Evolutionary conservation across 1,140 invertebrate species (phyloP).

Genomic region (Mycetomoellerius zeteki): DNA sequence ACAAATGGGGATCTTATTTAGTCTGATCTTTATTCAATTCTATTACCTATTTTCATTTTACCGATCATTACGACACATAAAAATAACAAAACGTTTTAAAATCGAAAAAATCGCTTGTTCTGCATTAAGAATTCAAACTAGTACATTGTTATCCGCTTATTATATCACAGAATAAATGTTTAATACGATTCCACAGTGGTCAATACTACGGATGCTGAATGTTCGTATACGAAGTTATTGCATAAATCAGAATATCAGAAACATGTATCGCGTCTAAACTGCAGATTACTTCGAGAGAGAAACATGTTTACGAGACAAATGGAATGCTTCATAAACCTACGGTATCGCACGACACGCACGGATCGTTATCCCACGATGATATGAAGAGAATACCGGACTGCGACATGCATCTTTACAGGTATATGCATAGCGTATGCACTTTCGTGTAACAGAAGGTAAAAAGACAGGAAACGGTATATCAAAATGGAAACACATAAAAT

Average conservation of each 20-base stretch:
- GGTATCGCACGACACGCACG: slow-evolving; percentile 21
- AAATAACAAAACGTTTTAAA: not conserved
- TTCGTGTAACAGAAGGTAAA: slow-evolving; percentile 4
- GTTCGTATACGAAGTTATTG: slow-evolving; percentile 9
- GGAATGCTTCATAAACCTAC: slow-evolving; percentile 42
- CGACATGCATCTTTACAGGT: slow-evolving; percentile 21
- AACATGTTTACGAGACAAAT: slow-evolving; percentile 24
- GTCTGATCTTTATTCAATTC: not conserved
- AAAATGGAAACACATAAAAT: slow-evolving; percentile 29
- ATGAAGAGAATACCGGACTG: slow-evolving; percentile 8
- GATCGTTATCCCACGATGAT: slow-evolving; percentile 31
- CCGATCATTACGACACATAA: not conserved
- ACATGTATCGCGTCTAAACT: slow-evolving; percentile 7
- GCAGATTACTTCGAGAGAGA: slow-evolving; percentile 6
- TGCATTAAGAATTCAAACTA: not conserved
- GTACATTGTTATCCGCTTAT: not conserved
- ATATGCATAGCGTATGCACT: not conserved
- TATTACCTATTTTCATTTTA: not conserved
- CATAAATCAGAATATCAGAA: slow-evolving; percentile 38
- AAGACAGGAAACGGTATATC: slow-evolving; percentile 2
- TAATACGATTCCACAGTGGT: not conserved
- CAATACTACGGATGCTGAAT: not conserved
- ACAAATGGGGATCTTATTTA: not conserved
- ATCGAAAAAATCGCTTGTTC: not conserved
- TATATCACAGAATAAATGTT: not conserved